Evolutionary conservation across 2,113 vertebrate species (phyloP), one percentile per base, ranked within the genome.

Genomic region (Hippocampus abdominalis): DNA sequence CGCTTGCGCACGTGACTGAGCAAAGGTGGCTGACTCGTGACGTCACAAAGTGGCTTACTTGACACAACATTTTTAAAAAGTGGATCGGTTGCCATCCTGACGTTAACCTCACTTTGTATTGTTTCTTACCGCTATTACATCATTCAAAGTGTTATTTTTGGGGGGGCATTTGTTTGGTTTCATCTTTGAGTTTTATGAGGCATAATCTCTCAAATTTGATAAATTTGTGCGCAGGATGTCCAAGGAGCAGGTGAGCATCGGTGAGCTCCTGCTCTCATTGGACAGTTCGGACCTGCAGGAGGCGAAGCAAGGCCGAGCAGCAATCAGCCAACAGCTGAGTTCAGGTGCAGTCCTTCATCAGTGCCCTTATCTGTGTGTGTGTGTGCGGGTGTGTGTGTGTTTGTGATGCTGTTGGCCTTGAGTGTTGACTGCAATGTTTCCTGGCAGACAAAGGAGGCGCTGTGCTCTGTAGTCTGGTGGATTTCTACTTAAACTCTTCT

Each of bases 401-500:
- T 12, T 11, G 60, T 25, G 32, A 1, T 29, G 60, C 25, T 39
- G 27, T n/a, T 13, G 60, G 60, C 27, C 16, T 11, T 36, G 60
- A 8, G 2, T 1, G 10, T 8, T 65, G 29, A 68, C 51, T 67
- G 62, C 25, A n/a, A 11, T 71, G 46, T 73, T 16, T 68, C 29
- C 73, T 54, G 8, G 11, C 76, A 99, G 97, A 99, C 81, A 94
- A 94, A 82, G 95, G 96, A 40, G 93, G 94, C 2, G 75, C 95
- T 83, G 93, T 98, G 49, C 90, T 99, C 29, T 94, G 94, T 81
- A 90, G 89, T 42, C 85, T 99, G 87, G 94, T 99, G 83, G 97
- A 99, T 63, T 91, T 93, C 81, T 98, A 96, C 85, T 87, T 98
- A 89, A 95, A 96, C 87, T 94, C 92, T 16, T 93, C 97, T 59